Base-by-base conservation (phyloP, 2,888 invertebrate genomes). In the Eulithis testata region DNA sequence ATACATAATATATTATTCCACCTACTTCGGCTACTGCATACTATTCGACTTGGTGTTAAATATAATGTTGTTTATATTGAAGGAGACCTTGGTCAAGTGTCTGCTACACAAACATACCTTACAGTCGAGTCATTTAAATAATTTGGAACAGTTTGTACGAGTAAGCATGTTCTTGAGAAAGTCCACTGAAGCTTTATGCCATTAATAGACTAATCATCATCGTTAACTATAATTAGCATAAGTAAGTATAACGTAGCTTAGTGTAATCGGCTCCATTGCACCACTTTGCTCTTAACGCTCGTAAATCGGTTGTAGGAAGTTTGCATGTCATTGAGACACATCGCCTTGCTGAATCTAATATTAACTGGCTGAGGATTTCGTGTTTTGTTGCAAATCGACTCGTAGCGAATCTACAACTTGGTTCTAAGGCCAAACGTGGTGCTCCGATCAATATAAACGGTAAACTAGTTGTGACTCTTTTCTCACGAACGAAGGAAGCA, bases 271-370 rank as follows among this genome's bases (percentile, higher is more conserved):
- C 90, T 90, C 91, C 91, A 91, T 90, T 81, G 89, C 91, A 91
- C 91, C 91, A 91, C 91, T 91, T 84, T 89, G 90, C 89, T 90
- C 86, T 88, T 76, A 85, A 85, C 79, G 90, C 89, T 90, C 88
- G 85, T 80, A 80, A 80, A 80, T 79, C 80, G 78, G 77, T 56
- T 52, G 58, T 85, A 82, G 81, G 60, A 78, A 81, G 73, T 78
- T 68, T 84, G 87, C 87, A 86, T 87, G 76, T 78, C 60, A 62
- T 66, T 63, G 50, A 59, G 64, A 58, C 45, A 50, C 60, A 67
- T 61, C 56, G 55, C 53, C 63, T 62, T 63, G 44, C 47, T 49
- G 27, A 54, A 45, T 59, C 55, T 43, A 27, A 54, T 60, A 44
- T 57, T 54, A 60, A 27, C 63, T 67, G 60, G 54, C 56, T 27